A percentile compares a stretch with the other conserved stretches of the same genome.
phyloP scores from a whole-genome alignment of 2,888 invertebrate genomes.

The Cosmia pyralina region DNA sequence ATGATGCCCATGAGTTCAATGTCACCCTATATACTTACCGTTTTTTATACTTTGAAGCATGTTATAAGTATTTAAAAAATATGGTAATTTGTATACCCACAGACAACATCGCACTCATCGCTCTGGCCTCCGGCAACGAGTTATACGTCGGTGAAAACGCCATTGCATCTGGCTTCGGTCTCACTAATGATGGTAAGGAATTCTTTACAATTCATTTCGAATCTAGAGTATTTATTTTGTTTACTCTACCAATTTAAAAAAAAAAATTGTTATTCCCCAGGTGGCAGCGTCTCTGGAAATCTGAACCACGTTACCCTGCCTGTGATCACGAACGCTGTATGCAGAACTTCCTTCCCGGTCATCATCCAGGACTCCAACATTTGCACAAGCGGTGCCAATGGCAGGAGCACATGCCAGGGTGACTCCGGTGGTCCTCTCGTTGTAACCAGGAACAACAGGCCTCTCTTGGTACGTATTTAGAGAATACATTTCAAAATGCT shows the following conservation, averaged over 20 bases:
- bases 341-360: slow-evolving; percentile 30
- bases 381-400: slow-evolving; percentile 70
- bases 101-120: slow-evolving; percentile 68
- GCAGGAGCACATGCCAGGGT: slow-evolving; percentile 69
- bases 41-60: not conserved
- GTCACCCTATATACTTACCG: too few species aligned
- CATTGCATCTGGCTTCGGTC: slow-evolving; percentile 79
- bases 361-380: slow-evolving; percentile 67
- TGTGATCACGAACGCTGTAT: slow-evolving; percentile 40
- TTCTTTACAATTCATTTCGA: too few species aligned
- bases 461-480: slow-evolving; percentile 65
- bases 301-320: slow-evolving; percentile 37
- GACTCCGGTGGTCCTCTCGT: slow-evolving; percentile 78
- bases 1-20: too few species aligned
- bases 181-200: slow-evolving; percentile 46
- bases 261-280: slow-evolving; percentile 1
- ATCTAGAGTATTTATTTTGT: not conserved
- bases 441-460: slow-evolving; percentile 53
- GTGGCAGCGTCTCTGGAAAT: slow-evolving; percentile 5
- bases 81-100: not conserved
- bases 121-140: slow-evolving; percentile 69
- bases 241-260: not conserved
- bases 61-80: not conserved
- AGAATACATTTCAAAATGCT: not conserved
- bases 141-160: slow-evolving; percentile 69